Percentiles rank a stretch among this genome's conserved stretches.
Conservation (phyloP, 2,113 vertebrate genomes). For the Oreochromis tanganicae region DNA sequence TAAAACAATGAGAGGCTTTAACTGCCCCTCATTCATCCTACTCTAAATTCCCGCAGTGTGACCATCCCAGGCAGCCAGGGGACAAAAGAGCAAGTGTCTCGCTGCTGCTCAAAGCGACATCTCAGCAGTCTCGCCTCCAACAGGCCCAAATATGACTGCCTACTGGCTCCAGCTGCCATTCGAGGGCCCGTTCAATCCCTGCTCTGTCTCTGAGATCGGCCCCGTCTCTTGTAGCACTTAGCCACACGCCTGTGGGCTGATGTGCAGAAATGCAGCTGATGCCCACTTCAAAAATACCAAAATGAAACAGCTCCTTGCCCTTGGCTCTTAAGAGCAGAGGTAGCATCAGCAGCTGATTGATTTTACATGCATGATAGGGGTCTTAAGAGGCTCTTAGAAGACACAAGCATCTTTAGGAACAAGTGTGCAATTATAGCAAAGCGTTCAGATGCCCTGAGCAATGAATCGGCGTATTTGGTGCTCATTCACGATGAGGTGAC, state of each 20-base stretch:
- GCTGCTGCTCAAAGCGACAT: conserved; percentile 62
- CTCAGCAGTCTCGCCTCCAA: conserved; percentile 76
- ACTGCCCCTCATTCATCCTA: conserved; percentile 56
- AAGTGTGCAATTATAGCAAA: not conserved
- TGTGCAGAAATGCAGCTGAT: conserved; percentile 25
- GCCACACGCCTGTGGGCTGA: conserved; percentile 8
- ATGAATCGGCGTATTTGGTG: not conserved
- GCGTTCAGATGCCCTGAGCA: not conserved
- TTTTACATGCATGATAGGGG: not conserved
- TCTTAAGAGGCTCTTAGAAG: not conserved
- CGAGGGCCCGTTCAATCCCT: conserved; percentile 56
- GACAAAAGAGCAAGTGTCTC: conserved; percentile 68
- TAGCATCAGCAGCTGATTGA: not conserved
- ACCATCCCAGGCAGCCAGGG: conserved; percentile 33
- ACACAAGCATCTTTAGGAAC: not conserved
- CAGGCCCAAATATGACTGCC: conserved; percentile 66
- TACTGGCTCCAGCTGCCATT: conserved; percentile 60
- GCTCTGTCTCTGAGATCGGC: conserved; percentile 38
- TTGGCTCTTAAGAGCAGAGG: not conserved
- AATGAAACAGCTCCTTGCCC: not conserved
- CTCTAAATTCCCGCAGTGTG: conserved; percentile 66
- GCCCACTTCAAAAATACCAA: conserved; percentile 45
- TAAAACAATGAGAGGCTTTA: conserved; percentile 56
- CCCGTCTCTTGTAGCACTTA: not conserved
- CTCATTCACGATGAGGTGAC: not conserved